Evolutionary conservation across 2,797 vertebrate species (phyloP).

Genomic region (Threskiornis aethiopicus): DNA sequence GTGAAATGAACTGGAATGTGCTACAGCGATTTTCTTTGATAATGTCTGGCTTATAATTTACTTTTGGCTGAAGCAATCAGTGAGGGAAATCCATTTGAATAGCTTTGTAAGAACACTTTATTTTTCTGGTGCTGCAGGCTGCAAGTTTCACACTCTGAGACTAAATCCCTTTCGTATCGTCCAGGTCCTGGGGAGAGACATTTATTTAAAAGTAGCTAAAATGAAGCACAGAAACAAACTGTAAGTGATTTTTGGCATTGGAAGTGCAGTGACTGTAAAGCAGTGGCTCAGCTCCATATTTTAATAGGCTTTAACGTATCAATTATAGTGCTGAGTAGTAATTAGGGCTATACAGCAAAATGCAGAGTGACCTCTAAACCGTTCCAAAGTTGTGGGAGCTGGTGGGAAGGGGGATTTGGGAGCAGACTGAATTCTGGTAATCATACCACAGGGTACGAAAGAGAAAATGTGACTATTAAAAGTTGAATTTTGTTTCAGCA

Average conservation of each 20-base stretch:
- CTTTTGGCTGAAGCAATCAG: constrained; percentile 42
- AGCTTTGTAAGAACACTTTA: constrained; percentile 43
- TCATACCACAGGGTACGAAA: background rate
- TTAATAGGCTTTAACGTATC: constrained; percentile 69
- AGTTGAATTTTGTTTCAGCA: background rate
- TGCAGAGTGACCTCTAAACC: constrained; percentile 38
- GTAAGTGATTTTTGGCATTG: constrained; percentile 67
- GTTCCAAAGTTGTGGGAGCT: constrained; percentile 9
- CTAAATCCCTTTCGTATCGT: constrained; percentile 32
- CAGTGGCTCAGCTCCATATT: constrained; percentile 57
- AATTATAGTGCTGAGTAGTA: constrained; percentile 59
- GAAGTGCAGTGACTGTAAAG: constrained; percentile 51
- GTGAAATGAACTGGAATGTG: constrained; percentile 43
- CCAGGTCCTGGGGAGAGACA: constrained; percentile 52
- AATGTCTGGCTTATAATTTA: constrained; percentile 57
- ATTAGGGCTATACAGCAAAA: constrained; percentile 51
- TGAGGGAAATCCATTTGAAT: constrained; percentile 60
- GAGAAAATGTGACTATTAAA: background rate
- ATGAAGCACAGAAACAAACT: constrained; percentile 59
- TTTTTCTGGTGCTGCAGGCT: constrained; percentile 52
- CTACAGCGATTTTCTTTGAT: constrained; percentile 50
- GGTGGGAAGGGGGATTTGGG: constrained; percentile 40
- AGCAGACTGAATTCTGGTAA: constrained; percentile 18
- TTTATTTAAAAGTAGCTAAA: constrained; percentile 60
- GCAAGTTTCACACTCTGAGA: constrained; percentile 51